phyloP scores from a whole-genome alignment of 2,888 invertebrate genomes.

The Acrobeloides nanus region DNA sequence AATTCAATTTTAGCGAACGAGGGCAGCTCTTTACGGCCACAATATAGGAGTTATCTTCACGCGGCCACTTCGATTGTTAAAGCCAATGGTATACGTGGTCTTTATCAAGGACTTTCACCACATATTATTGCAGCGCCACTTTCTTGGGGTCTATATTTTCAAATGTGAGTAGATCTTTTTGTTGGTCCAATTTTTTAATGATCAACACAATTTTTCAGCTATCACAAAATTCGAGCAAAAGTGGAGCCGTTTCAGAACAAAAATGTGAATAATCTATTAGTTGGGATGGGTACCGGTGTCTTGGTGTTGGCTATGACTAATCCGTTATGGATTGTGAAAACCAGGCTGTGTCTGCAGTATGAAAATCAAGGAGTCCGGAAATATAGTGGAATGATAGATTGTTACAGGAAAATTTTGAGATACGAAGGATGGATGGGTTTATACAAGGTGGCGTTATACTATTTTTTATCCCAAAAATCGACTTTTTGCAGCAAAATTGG shows the following conservation, averaged over 20 bases:
- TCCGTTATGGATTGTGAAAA: constrained; percentile 98
- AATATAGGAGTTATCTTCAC: constrained; percentile 68
- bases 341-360: constrained; percentile 88
- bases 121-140: constrained; percentile 93
- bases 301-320: constrained; percentile 73
- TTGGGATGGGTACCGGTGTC: constrained; percentile 34
- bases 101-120: constrained; percentile 92
- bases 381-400: constrained; percentile 85
- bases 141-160: constrained; percentile 96
- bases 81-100: constrained; percentile 71
- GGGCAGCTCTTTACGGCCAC: constrained; percentile 76
- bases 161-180: constrained; percentile 69
- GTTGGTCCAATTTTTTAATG: constrained; percentile 1
- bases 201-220: constrained; percentile 20
- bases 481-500: no score
- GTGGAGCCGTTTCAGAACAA: constrained; percentile 11
- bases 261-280: constrained; percentile 33
- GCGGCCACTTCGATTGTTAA: constrained; percentile 70
- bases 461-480: no score
- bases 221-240: constrained; percentile 18
- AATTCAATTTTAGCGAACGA: constrained; percentile 76
- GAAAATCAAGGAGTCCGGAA: constrained; percentile 58
- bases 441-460: no score
- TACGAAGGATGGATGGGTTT: constrained; percentile 67
- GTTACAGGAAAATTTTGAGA: constrained; percentile 77